Evolutionary conservation across 2,888 invertebrate species (phyloP).

Genomic region (Allolobophora icterica): DNA sequence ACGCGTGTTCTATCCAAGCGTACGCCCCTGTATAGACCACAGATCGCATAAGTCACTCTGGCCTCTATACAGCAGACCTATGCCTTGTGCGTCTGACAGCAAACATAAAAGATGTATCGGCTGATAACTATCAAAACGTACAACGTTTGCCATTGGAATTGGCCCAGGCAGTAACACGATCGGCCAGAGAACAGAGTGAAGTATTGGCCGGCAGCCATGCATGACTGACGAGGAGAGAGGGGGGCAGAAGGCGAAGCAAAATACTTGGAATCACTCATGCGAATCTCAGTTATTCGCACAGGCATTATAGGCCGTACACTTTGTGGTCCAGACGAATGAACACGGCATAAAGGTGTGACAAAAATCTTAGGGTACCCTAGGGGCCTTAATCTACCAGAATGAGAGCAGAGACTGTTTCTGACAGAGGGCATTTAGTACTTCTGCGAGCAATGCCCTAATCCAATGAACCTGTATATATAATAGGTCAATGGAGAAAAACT

Average conservation of each 20-base stretch:
- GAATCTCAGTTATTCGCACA: not conserved
- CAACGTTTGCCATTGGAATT: not conserved
- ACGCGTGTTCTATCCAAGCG: not conserved
- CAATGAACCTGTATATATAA: too few species aligned
- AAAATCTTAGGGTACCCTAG: not conserved
- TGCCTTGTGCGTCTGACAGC: not conserved
- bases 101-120: not conserved
- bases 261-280: not conserved
- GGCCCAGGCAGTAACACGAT: not conserved
- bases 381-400: too few species aligned
- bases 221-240: not conserved
- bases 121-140: not conserved
- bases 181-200: not conserved
- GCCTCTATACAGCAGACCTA: not conserved
- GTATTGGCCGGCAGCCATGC: not conserved
- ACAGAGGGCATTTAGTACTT: not conserved
- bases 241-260: not conserved
- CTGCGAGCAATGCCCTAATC: not conserved
- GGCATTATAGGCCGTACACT: not conserved
- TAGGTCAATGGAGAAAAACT: not conserved
- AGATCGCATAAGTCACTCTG: not conserved
- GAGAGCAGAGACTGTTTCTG: not conserved
- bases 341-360: not conserved
- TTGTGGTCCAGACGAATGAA: not conserved
- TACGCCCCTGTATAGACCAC: not conserved